Base-by-base conservation (phyloP, 2,797 vertebrate genomes). In the Tapera naevia region DNA sequence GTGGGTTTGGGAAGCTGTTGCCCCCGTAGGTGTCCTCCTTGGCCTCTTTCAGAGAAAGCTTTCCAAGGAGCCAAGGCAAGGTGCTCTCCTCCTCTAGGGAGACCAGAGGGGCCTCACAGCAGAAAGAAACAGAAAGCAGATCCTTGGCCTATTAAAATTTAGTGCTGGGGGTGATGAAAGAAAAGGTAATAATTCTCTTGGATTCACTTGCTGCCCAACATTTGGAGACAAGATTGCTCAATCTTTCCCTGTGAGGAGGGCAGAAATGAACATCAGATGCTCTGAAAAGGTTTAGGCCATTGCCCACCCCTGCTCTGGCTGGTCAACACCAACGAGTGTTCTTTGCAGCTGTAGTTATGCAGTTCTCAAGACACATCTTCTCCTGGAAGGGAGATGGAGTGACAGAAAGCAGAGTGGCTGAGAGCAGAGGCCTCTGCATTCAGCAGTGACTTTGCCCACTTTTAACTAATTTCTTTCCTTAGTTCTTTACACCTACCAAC, bases 391-490 rank as follows among this genome's bases (percentile, higher is more conserved):
- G 67, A 58, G 70, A 21, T 2, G 4, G 24, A 45, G 41, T 5
- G 65, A 33, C 64, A 51, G 33, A 61, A 39, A 35, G 51, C 21
- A 4, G 78, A 21, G 22, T 0, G 2, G 18, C 58, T 48, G 58
- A 35, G 53, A 86, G 57, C 46, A 0, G 48, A 89, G 69, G 65
- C 69, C 39, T 80, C 10, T 0, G 0, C 3, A 1, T 48, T 48
- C 90, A 72, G 51, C 2, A 3, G 2, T 10, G 51, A 12, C 54
- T 92, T 80, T 41, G 13, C 65, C 54, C 54, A 13, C 72, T 56
- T 85, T 74, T 58, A 93, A 79, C 85, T 80, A 72, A 48, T 89
- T 89, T 48, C 87, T 45, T 74, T 6, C 71, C 72, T 91, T 17
- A 46, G 48, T 45, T 61, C 90, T 73, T 84, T 66, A 30, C 64